Base-by-base conservation (phyloP, 2,888 invertebrate genomes). In the Odontothrips loti region DNA sequence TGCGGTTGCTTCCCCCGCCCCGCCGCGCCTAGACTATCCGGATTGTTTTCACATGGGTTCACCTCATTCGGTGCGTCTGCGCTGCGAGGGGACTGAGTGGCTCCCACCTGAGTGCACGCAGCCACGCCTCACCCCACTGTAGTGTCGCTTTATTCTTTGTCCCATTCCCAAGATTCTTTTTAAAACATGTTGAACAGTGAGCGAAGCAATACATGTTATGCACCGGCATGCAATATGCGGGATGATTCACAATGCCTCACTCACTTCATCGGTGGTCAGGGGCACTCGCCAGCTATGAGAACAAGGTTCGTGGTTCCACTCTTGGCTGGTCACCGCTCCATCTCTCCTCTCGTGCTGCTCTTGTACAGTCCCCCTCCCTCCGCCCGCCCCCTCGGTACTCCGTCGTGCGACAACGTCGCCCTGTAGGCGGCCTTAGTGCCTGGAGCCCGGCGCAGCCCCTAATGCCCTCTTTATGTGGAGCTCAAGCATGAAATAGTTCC, bases 21-120 rank as follows among this genome's bases (percentile, higher is more conserved):
- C 12, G 68, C 23, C 68, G 27, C 58, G 68, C 68, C 27, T 27
- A 68, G 68, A 75, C 68, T 75, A 75, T 75, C 68, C 68, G 68
- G 68, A 75, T 75, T 75, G 68, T 75, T 75, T 75, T 23, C 68
- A 75, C 68, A 75, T 75, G 68, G 68, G 68, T 23, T 75, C 68
- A 75, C 68, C 68, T 75, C 68, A 23, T 23, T 23, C 68, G 34
- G 34, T 6, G 34, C 34, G 34, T n/a, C n/a, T 2, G 34, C 34
- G 34, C 3, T 43, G 34, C 15, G 15, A 20, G 58, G 58, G 58
- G 20, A 15, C 58, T 9, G 15, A 15, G 17, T 4, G 11, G 58
- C 15, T 43, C 34, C 34, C 34, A 43, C 34, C 34, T 43, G 34
- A 43, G 34, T 43, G 34, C 34, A 6, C 34, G 34, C 34, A 6